phyloP scores from a whole-genome alignment of 1,140 invertebrate species.

The Hormaphis cornu region DNA sequence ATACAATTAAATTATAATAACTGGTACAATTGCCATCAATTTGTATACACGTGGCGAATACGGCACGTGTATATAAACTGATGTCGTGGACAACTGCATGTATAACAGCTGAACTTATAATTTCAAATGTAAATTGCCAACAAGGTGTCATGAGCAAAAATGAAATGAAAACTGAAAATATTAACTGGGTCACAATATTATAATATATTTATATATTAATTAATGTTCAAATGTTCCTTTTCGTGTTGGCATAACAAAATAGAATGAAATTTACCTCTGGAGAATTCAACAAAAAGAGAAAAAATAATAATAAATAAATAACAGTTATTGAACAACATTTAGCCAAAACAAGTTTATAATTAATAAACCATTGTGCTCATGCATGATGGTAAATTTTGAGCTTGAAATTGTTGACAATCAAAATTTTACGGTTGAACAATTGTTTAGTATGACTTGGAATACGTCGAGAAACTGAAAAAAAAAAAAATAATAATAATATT shows the following conservation, averaged over 20 bases:
- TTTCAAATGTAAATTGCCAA: not conserved
- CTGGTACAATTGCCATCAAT: not conserved
- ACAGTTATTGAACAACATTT: slow-evolving; percentile 28
- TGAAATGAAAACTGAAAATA: not conserved
- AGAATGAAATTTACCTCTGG: not conserved
- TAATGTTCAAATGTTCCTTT: slow-evolving; percentile 8
- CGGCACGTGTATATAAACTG: not conserved
- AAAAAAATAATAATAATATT: slow-evolving; percentile 1
- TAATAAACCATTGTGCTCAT: slow-evolving; percentile 9
- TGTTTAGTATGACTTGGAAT: slow-evolving; percentile 9
- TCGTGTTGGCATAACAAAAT: slow-evolving; percentile 17
- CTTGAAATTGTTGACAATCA: slow-evolving; percentile 18
- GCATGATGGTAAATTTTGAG: slow-evolving; percentile 4
- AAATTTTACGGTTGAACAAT: slow-evolving; percentile 24
- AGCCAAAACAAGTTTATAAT: slow-evolving; percentile 11
- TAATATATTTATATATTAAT: slow-evolving; percentile 15
- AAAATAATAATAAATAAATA: slow-evolving; percentile 32
- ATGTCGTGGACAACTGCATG: not conserved
- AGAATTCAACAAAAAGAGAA: slow-evolving; percentile 22
- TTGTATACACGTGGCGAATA: not conserved
- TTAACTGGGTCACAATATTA: slow-evolving; percentile 12
- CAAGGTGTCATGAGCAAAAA: slow-evolving; percentile 1
- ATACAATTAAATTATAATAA: slow-evolving; percentile 1
- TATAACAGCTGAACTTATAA: not conserved
- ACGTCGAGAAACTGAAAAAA: slow-evolving; percentile 16